phyloP scores from a whole-genome alignment of 2,888 invertebrate genomes.

The Clanis bilineata region DNA sequence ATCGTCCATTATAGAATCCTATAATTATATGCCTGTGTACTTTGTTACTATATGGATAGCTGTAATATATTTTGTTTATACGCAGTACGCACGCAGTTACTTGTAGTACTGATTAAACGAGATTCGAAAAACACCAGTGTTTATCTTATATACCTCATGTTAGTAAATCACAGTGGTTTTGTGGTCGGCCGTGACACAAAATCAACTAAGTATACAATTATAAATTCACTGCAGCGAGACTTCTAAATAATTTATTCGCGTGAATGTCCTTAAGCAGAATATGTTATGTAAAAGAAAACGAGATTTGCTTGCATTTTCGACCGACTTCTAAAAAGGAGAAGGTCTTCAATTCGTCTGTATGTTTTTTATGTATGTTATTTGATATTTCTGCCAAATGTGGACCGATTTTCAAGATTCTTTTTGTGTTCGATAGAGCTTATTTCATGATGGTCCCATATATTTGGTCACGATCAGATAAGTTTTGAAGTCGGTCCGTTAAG shows the following conservation, averaged over 20 bases:
- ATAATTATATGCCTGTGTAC: no score
- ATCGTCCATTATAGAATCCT: no score
- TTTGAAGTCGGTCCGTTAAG: no score
- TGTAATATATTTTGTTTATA: neutral
- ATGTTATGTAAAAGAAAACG: neutral
- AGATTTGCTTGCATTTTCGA: neutral
- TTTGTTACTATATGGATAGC: no score
- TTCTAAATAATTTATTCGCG: conserved; percentile 14
- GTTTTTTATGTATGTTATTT: no score
- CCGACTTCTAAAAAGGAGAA: no score
- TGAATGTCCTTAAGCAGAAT: neutral
- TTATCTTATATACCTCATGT: neutral
- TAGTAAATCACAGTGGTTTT: conserved; percentile 1
- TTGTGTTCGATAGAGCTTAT: no score
- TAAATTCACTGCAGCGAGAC: conserved; percentile 14
- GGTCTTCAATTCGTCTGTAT: no score
- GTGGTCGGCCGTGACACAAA: conserved; percentile 21
- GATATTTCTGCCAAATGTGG: no score
- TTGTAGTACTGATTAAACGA: neutral
- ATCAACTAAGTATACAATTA: conserved; percentile 14
- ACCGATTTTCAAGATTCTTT: no score
- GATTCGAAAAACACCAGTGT: neutral
- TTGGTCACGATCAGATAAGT: no score
- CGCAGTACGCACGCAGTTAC: neutral
- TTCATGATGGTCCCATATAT: no score